These are phyloP conservation scores for Varanus salvator DNA, from an alignment of 2,113 vertebrate genomes.

Conservation along the genomic window DNA sequence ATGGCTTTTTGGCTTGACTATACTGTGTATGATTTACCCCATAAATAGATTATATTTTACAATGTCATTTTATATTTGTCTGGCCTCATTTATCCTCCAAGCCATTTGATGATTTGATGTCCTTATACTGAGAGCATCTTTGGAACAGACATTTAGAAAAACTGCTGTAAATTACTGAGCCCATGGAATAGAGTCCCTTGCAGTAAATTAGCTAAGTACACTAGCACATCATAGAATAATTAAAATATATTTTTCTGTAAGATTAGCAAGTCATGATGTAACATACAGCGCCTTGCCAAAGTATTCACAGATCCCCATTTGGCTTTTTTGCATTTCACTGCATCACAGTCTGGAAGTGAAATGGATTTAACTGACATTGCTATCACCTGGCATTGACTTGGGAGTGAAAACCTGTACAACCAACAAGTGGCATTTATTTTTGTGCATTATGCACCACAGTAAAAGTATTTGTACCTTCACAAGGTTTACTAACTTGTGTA, in stretches of 20 bases:
- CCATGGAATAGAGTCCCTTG: background rate
- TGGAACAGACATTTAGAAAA: background rate
- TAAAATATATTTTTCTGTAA: background rate
- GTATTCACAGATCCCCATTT: no score
- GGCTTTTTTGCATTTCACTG: no score
- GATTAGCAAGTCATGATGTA: background rate
- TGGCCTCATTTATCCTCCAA: background rate
- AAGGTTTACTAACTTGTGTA: no score
- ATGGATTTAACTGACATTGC: no score
- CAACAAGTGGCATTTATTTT: no score
- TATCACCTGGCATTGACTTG: no score
- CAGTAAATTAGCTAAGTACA: background rate
- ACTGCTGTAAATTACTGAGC: background rate
- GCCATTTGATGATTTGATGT: background rate
- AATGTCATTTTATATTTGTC: background rate
- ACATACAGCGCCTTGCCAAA: background rate
- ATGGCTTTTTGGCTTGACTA: background rate
- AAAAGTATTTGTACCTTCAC: no score
- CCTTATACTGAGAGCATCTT: background rate
- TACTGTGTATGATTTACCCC: background rate
- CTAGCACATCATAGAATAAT: background rate
- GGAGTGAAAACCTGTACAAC: no score
- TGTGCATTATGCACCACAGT: no score
- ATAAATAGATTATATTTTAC: background rate
- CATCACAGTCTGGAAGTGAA: no score